These are phyloP conservation scores for Pelobates cultripes DNA, from an alignment of 2,797 vertebrate genomes.

Conservation along the genomic window DNA sequence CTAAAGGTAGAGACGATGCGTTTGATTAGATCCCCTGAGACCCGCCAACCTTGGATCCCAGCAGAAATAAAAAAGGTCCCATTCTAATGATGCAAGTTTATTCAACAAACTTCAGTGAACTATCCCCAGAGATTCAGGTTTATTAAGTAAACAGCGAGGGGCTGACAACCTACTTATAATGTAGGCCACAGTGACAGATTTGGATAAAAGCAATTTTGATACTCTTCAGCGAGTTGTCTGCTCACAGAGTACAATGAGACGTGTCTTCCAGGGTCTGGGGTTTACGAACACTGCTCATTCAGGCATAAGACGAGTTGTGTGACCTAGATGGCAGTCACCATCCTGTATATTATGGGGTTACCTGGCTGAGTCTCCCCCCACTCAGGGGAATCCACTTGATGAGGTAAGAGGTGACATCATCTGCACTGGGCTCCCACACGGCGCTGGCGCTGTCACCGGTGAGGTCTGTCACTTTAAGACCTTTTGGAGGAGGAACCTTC, in stretches of 20 bases:
- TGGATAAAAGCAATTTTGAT: too few species aligned
- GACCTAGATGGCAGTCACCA: too few species aligned
- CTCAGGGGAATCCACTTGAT: conserved; percentile 90
- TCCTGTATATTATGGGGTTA: conserved; percentile 51
- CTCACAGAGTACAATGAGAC: too few species aligned
- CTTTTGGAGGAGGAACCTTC: conserved; percentile 82
- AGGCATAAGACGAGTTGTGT: too few species aligned
- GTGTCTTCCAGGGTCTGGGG: too few species aligned
- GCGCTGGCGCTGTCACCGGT: conserved; percentile 78
- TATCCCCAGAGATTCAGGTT: too few species aligned
- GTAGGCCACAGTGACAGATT: too few species aligned
- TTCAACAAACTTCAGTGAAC: neutral
- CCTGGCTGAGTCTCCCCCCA: conserved; percentile 87
- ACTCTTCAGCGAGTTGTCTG: too few species aligned
- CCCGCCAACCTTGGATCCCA: neutral
- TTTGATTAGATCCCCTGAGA: neutral
- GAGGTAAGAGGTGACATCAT: conserved; percentile 86
- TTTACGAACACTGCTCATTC: too few species aligned
- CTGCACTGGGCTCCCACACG: conserved; percentile 82
- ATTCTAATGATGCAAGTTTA: neutral
- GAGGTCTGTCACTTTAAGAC: conserved; percentile 83
- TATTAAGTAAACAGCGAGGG: too few species aligned
- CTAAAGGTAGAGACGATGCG: neutral
- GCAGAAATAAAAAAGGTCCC: neutral
- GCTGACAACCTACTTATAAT: too few species aligned